Base-by-base conservation (phyloP, 2,797 vertebrate genomes). In the Nyctibius grandis region DNA sequence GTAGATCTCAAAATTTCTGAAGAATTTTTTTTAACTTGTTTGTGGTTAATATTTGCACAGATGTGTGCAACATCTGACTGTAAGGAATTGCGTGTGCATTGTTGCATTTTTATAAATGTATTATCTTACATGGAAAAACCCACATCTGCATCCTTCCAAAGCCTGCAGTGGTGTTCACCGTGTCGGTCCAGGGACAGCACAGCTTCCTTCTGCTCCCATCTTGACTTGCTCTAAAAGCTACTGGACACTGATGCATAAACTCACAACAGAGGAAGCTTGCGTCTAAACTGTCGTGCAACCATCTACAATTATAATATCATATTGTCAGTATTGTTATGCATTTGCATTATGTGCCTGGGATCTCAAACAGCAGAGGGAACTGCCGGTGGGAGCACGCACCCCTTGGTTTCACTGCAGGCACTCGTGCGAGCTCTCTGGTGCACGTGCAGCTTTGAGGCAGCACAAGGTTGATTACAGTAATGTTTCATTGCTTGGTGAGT, bases 1-100 rank as follows among this genome's bases (percentile, higher is more conserved):
- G 86, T 60, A 68, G 65, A 75, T 87, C 45, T 79, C n/a, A 70
- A 68, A 70, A 65, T 91, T 79, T 95, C 73, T 19, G 48, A 42
- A 79, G 64, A 77, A 84, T 9, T 45, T 33, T 33, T 94, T 36
- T 18, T 0, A 68, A 83, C 50, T 83, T 89, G 44, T 45, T 84
- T 88, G 11, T 78, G 48, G 40, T 79, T 90, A 76, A 45, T 88
- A n/a, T 80, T 88, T 80, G 31, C 88, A 67, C 63, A 95, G 63
- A 26, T 14, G 29, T 44, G 14, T 59, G 14, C 47, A 59, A 31
- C 50, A 57, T 53, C 53, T 53, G 50, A 23, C 36, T 48, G 16
- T 31, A 54, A 91, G 45, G 61, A 64, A 73, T 31, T 64, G 72
- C 5, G 20, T 36, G 38, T 33, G 21, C 56, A 25, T 25, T 0